Evolutionary conservation across 2,113 vertebrate species (phyloP), one percentile per base, ranked within the genome.

Genomic region (Gavialis gangeticus): DNA sequence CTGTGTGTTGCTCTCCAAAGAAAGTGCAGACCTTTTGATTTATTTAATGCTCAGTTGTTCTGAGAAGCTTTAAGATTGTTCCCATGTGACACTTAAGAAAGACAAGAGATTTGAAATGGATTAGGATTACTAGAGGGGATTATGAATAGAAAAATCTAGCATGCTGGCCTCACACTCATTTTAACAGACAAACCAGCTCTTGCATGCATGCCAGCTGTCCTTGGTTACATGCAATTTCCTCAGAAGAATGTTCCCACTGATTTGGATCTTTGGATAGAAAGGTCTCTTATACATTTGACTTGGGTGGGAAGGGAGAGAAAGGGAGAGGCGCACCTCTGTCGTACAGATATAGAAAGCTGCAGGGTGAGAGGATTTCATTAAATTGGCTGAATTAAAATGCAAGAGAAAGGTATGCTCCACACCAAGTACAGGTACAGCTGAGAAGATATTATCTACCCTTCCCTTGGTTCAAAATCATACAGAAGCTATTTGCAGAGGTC

Each of bases 41-140:
- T 93, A 93, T 34, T 93, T 88, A 76, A 92, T 90, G 84, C 90
- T 66, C 59, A 6, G 56, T 82, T 85, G 82, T 54, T 79, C n/a
- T 60, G 66, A 92, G 77, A 77, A 85, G 85, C 62, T 22, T 91
- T 80, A 91, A 82, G 84, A 86, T 77, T 69, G 94, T 84, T 85
- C 56, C 34, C 93, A 96, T 30, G 69, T 86, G 94, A 95, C 66
- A 14, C 85, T 71, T 91, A 96, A 95, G 92, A 95, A 91, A 88
- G 63, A 75, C 90, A 81, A 37, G 54, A 73, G 83, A 73, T 64
- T 82, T 93, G 76, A 76, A 91, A 87, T 28, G 93, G 96, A 95
- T 96, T 96, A 96, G 92, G 91, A 86, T 96, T 94, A 92, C 59
- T 14, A 10, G 37, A 64, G 76, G 63, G 88, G 92, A 94, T 96